Percentiles rank a stretch among this genome's conserved stretches.
Evolutionary conservation across 2,113 vertebrate genomes (phyloP).

Genomic region (Otolemur garnettii): DNA sequence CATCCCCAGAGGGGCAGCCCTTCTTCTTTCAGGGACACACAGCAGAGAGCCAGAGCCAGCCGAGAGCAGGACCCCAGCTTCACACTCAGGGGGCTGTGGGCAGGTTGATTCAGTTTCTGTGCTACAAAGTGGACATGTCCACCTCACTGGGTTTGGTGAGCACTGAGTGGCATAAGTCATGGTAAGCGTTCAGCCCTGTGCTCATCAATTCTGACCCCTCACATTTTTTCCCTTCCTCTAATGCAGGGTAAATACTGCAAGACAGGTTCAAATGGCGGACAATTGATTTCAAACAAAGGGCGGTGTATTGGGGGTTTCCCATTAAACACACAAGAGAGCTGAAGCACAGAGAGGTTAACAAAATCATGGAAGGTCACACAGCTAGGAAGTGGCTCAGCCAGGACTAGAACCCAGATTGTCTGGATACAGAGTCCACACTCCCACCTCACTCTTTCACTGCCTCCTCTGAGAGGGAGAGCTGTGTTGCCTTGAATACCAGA

Average conservation of each 20-base stretch:
- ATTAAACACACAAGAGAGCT: neutral
- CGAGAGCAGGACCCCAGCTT: neutral
- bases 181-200: neutral
- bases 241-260: neutral
- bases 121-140: neutral
- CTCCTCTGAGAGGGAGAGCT: neutral
- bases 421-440: neutral
- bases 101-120: neutral
- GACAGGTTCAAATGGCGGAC: neutral
- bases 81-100: neutral
- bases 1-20: neutral
- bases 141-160: neutral
- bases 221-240: neutral
- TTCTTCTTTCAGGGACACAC: neutral
- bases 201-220: neutral
- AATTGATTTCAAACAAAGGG: slow-evolving; percentile 8
- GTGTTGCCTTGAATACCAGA: neutral
- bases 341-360: neutral
- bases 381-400: neutral
- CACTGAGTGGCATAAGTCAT: neutral
- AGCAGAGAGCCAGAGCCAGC: neutral
- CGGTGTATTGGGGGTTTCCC: neutral
- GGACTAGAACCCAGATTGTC: neutral
- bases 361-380: neutral
- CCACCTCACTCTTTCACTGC: neutral